A percentile compares a stretch with the other conserved stretches of the same genome.
Conservation (phyloP, 2,888 invertebrate genomes). For the Catocala fraxini region DNA sequence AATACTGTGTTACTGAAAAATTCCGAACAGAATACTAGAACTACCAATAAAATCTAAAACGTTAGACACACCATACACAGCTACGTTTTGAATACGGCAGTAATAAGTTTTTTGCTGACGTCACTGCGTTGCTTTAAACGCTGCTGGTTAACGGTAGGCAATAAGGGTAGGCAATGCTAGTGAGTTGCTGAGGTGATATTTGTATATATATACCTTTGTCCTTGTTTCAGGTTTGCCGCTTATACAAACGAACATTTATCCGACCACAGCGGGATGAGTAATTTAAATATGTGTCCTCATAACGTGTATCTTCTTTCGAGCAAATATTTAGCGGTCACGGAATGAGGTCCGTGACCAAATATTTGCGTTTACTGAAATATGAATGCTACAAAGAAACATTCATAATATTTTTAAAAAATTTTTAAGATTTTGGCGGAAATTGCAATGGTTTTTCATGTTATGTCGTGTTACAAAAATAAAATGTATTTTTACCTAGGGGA, state of each 20-base stretch:
- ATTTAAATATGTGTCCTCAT: constrained; percentile 8
- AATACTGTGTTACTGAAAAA: no score
- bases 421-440: not conserved
- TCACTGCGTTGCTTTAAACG: no score
- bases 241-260: not conserved
- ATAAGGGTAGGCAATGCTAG: no score
- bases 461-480: no score
- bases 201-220: not conserved
- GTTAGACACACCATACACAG: no score
- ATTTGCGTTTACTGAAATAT: constrained; percentile 29
- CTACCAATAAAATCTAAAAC: no score
- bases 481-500: no score
- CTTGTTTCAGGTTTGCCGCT: not conserved
- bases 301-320: constrained; percentile 19
- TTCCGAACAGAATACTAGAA: no score
- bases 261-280: constrained; percentile 2
- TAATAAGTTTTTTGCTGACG: no score
- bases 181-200: no score
- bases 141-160: no score
- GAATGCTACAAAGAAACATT: constrained; percentile 15
- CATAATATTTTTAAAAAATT: constrained; percentile 7
- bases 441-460: not conserved
- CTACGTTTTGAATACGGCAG: no score
- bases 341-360: constrained; percentile 26
- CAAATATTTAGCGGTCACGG: constrained; percentile 32